Base-by-base conservation (phyloP, 2,797 vertebrate species). In the Onychomys leucogaster region DNA sequence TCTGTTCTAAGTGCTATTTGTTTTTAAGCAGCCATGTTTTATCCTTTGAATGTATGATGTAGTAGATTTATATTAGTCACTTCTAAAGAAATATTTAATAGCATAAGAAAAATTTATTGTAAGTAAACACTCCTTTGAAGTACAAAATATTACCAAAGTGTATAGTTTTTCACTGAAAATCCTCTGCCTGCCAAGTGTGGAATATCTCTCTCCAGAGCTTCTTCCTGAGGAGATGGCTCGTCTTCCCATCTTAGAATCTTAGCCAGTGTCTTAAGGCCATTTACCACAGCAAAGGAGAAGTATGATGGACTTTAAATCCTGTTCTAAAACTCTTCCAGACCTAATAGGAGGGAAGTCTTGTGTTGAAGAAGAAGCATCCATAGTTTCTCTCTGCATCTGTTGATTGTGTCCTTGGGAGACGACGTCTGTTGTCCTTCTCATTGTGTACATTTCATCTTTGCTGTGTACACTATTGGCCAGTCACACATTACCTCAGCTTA, bases 241-340 rank as follows among this genome's bases (percentile, higher is more conserved):
- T 21, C 77, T 95, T 90, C 71, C n/a, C 37, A 71, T 78, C 88
- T 90, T 83, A 90, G 84, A 93, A 55, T 88, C 37, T 75, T 55
- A 69, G 69, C 69, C 8, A 43, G 25, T 92, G 5, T 19, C 91
- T 87, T 63, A 11, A 93, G 25, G 37, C 41, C 69, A 55, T 0
- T 93, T 93, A 71, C 11, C n/a, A 96, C 63, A 89, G 32, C 83
- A 91, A 43, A 94, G 69, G 83, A 94, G n/a, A 32, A 86, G 77
- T 46, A 49, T 6, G 34, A 1, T 59, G 46, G 12, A 49, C 91
- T 46, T 96, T 96, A 80, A 89, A 52, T 76, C 55, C 11, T 29
- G 29, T 73, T 49, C 17, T 85, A 41, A 49, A 86, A 71, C 8
- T 81, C 71, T 86, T 75, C 67, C 63, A 61, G 14, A 46, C 77